A percentile compares a stretch with the other conserved stretches of the same genome.
Conservation (phyloP, 1,140 invertebrate species). For the Bombus pyrosoma region DNA sequence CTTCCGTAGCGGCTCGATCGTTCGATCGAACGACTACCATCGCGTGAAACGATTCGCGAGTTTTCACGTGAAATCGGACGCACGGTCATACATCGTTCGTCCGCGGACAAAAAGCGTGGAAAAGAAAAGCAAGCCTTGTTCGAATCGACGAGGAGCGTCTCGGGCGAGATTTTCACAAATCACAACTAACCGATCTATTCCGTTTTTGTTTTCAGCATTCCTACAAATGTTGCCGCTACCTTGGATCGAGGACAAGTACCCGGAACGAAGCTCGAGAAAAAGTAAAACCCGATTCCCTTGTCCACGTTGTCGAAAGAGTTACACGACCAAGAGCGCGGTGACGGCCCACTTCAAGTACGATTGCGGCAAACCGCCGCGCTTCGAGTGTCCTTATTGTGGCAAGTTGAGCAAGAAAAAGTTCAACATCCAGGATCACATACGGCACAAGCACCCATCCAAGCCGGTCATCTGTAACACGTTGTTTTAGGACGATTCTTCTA, state of each 20-base stretch:
- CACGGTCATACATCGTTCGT: neutral
- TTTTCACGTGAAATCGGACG: neutral
- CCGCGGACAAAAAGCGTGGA: neutral
- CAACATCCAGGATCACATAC: conserved; percentile 80
- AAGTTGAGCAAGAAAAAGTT: conserved; percentile 82
- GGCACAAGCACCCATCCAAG: conserved; percentile 69
- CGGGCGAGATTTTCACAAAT: neutral
- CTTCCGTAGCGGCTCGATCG: too few relatives aligned
- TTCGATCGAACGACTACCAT: too few relatives aligned
- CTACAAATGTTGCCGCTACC: conserved; percentile 67
- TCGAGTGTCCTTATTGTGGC: conserved; percentile 81
- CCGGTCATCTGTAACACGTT: conserved; percentile 71
- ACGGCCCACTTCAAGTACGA: conserved; percentile 85
- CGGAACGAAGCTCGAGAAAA: conserved; percentile 61
- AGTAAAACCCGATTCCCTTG: conserved; percentile 78
- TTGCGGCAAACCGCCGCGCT: conserved; percentile 80
- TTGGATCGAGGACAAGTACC: conserved; percentile 68
- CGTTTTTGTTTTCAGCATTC: conserved; percentile 72
- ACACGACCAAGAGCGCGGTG: conserved; percentile 84
- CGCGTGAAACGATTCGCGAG: neutral
- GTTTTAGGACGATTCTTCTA: conserved; percentile 53
- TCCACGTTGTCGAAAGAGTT: conserved; percentile 83
- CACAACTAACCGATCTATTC: conserved; percentile 39
- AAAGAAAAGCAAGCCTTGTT: neutral
- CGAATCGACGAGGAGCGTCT: neutral